These are phyloP conservation scores for Melanotaenia duboulayi DNA, from an alignment of 2,113 vertebrate genomes.

Conservation along the genomic window DNA sequence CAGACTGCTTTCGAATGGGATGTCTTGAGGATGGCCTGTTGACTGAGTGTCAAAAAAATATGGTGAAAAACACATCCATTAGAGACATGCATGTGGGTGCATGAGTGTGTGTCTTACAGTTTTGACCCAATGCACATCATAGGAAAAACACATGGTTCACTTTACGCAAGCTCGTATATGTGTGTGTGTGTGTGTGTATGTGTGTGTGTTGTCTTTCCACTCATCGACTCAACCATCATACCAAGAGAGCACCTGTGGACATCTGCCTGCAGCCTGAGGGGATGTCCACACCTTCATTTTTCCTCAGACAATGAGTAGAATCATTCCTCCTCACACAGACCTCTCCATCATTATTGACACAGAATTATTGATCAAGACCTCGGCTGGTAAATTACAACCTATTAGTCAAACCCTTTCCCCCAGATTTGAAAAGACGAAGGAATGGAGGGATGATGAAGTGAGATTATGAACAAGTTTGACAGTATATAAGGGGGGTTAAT, in stretches of 20 bases:
- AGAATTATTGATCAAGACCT: conserved; percentile 71
- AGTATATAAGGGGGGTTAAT: neutral
- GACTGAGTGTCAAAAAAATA: conserved; percentile 40
- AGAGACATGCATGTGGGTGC: conserved; percentile 31
- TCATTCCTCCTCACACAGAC: conserved; percentile 66
- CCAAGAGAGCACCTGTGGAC: conserved; percentile 72
- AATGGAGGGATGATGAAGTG: conserved; percentile 47
- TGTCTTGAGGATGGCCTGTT: conserved; percentile 48
- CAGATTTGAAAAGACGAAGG: conserved; percentile 45
- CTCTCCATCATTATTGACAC: conserved; percentile 80
- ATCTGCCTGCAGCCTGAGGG: conserved; percentile 60
- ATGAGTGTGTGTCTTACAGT: conserved; percentile 41
- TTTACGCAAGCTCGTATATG: conserved; percentile 12
- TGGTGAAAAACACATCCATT: conserved; percentile 48
- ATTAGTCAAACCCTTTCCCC: conserved; percentile 73
- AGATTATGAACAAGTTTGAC: conserved; percentile 25
- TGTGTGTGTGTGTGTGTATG: conserved; percentile 30
- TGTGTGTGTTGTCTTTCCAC: conserved; percentile 56
- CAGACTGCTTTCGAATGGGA: conserved; percentile 55
- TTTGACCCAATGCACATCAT: conserved; percentile 32
- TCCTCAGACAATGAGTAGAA: conserved; percentile 79
- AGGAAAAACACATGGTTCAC: neutral
- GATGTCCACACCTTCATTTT: conserved; percentile 74
- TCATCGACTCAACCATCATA: conserved; percentile 64
- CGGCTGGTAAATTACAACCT: conserved; percentile 70